These are phyloP conservation scores for Apis laboriosa DNA, from an alignment of 1,140 invertebrate species.

Conservation along the genomic window DNA sequence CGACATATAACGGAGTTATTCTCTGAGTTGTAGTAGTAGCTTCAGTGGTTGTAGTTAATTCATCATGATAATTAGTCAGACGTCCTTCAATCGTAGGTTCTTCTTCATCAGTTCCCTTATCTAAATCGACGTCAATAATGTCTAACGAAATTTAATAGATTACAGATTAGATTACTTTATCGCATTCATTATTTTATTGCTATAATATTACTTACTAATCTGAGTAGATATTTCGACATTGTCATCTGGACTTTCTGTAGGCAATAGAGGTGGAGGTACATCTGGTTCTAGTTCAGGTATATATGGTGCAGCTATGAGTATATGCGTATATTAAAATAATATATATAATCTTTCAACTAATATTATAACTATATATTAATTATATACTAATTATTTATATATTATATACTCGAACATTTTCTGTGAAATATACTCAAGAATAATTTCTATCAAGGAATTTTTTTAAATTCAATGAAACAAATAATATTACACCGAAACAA, in stretches of 20 bases:
- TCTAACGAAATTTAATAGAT: constrained; percentile 46
- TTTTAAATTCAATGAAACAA: too few species aligned
- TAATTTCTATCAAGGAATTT: too few species aligned
- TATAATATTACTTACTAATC: constrained; percentile 60
- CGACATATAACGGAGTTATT: constrained; percentile 59
- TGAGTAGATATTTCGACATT: constrained; percentile 64
- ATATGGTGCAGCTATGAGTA: constrained; percentile 40
- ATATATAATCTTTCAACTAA: too few species aligned
- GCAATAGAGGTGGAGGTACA: constrained; percentile 54
- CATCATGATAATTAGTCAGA: constrained; percentile 18
- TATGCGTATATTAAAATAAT: background rate
- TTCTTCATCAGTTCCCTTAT: constrained; percentile 57
- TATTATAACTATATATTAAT: too few species aligned
- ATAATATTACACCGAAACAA: too few species aligned
- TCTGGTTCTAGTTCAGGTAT: constrained; percentile 47
- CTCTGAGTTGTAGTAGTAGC: constrained; percentile 42
- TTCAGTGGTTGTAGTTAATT: constrained; percentile 48
- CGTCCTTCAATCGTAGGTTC: constrained; percentile 59
- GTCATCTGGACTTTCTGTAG: constrained; percentile 60
- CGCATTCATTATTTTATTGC: background rate
- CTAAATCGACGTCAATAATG: constrained; percentile 65
- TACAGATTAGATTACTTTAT: background rate
- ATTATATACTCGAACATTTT: too few species aligned
- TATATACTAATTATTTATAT: too few species aligned
- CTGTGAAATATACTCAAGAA: too few species aligned